A percentile compares a stretch with the other conserved stretches of the same genome.
Conservation (phyloP, 2,797 vertebrate genomes). For the Moxostoma hubbsi region DNA sequence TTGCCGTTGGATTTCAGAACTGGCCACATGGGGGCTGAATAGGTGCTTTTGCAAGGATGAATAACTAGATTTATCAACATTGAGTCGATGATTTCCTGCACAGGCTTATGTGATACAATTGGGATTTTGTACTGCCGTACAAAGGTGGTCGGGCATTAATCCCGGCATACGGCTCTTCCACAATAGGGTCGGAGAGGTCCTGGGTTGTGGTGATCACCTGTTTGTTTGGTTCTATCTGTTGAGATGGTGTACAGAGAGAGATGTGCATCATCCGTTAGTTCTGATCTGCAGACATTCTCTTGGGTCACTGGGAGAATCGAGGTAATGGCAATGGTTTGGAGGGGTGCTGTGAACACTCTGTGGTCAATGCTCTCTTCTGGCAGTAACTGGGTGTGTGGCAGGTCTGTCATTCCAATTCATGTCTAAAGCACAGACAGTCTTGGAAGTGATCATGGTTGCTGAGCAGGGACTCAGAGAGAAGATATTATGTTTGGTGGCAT, state of each 20-base stretch:
- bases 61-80: too few relatives aligned
- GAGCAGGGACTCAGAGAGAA: neutral
- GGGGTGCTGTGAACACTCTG: neutral
- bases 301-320: neutral
- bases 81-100: too few relatives aligned
- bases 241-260: neutral
- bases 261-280: neutral
- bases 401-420: neutral
- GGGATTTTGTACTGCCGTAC: too few relatives aligned
- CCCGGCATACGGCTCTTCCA: neutral
- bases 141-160: neutral
- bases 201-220: neutral
- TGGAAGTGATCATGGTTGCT: neutral
- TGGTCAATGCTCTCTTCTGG: neutral
- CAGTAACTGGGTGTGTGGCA: neutral
- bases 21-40: too few relatives aligned
- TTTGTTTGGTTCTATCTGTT: neutral
- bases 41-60: too few relatives aligned
- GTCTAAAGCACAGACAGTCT: neutral
- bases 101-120: too few relatives aligned
- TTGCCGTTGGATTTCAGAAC: slow-evolving; percentile 47
- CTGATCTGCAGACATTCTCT: neutral
- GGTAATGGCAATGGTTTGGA: neutral
- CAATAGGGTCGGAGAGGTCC: neutral
- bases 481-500: neutral